Evolutionary conservation across 2,888 invertebrate species (phyloP).

Genomic region (Plebejus argus): DNA sequence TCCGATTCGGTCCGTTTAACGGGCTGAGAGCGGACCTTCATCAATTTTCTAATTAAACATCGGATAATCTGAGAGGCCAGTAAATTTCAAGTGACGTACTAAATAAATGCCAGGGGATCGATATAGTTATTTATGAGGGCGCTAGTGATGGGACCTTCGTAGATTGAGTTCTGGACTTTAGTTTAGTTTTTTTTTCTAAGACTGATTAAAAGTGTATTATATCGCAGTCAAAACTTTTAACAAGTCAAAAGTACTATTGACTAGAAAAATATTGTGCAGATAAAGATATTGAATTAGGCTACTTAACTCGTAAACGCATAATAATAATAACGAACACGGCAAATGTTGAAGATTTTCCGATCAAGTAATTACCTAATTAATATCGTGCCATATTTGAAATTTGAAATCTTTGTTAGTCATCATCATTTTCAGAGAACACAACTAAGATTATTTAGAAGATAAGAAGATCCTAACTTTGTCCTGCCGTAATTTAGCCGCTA

Average conservation of each 20-base stretch:
- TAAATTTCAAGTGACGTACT: slow-evolving; percentile 12
- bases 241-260: no score
- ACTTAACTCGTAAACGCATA: no score
- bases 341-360: no score
- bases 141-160: neutral
- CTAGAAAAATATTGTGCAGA: no score
- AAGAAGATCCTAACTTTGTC: neutral
- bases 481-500: neutral
- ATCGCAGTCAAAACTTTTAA: no score
- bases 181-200: neutral
- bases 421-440: neutral
- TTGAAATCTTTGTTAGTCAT: no score
- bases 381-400: no score
- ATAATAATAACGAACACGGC: no score
- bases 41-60: slow-evolving; percentile 29
- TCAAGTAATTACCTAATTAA: no score
- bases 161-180: neutral
- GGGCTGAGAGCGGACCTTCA: slow-evolving; percentile 6
- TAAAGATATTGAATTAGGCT: no score
- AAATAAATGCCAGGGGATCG: slow-evolving; percentile 9
- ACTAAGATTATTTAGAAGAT: neutral
- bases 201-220: no score
- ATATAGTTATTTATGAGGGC: neutral
- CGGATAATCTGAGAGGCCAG: slow-evolving; percentile 9
- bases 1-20: slow-evolving; percentile 18